Evolutionary conservation across 2,888 invertebrate genomes (phyloP).

Genomic region (Panopea generosa): DNA sequence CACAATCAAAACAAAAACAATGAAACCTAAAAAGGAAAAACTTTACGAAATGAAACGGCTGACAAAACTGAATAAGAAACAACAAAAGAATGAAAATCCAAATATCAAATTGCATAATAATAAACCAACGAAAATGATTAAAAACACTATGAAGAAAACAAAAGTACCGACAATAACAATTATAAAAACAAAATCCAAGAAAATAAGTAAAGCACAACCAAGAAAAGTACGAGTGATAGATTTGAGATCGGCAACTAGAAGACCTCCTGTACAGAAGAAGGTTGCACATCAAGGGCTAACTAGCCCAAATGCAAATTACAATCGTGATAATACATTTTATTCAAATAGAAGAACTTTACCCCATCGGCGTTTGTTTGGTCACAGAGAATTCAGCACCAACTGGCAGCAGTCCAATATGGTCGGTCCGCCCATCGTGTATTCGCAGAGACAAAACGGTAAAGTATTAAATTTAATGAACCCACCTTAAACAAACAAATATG

Average conservation of each 20-base stretch:
- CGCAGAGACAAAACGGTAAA: too few species aligned
- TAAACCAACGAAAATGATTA: neutral
- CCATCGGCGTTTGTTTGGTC: too few species aligned
- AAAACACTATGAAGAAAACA: neutral
- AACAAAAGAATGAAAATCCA: neutral
- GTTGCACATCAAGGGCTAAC: slow-evolving; percentile 22
- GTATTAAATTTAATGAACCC: too few species aligned
- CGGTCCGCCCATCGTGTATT: too few species aligned
- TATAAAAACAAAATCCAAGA: neutral
- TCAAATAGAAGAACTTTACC: neutral
- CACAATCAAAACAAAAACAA: neutral
- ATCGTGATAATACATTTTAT: neutral
- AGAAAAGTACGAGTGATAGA: slow-evolving; percentile 38
- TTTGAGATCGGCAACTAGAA: slow-evolving; percentile 38
- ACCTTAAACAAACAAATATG: too few species aligned
- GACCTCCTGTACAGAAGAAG: too few species aligned
- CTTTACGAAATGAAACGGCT: too few species aligned
- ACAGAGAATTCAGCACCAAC: too few species aligned
- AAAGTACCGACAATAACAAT: neutral
- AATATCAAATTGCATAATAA: slow-evolving; percentile 2
- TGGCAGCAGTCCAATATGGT: too few species aligned
- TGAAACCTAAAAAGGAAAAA: slow-evolving; percentile 3
- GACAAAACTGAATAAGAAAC: neutral
- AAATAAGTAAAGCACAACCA: neutral
- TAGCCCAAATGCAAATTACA: neutral